These are phyloP conservation scores for Leptestheria dahalacensis DNA, from an alignment of 1,140 invertebrate genomes.

Conservation along the genomic window DNA sequence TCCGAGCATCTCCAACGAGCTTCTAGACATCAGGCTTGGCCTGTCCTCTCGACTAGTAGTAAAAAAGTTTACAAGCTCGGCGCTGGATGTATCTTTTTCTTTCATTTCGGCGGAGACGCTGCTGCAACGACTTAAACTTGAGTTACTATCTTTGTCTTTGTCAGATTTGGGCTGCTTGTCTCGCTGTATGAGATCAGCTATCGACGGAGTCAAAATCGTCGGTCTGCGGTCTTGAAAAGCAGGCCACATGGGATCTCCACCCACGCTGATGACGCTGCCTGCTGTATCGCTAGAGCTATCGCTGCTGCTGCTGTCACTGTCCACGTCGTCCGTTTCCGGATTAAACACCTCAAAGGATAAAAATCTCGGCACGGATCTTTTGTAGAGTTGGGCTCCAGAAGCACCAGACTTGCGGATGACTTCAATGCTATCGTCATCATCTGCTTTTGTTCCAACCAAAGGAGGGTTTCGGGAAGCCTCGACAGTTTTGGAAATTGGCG, in stretches of 20 bases:
- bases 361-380: conserved; percentile 41
- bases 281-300: conserved; percentile 57
- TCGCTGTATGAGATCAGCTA: not conserved
- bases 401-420: conserved; percentile 13
- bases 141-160: not conserved
- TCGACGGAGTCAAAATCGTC: conserved; percentile 8
- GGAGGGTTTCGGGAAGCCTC: not conserved
- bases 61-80: too few relatives aligned
- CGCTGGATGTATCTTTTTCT: too few relatives aligned
- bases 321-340: conserved; percentile 75
- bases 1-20: not conserved
- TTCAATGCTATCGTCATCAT: conserved; percentile 8
- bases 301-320: conserved; percentile 70
- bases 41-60: too few relatives aligned
- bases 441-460: too few relatives aligned
- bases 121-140: not conserved
- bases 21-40: not conserved
- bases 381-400: not conserved
- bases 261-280: conserved; percentile 61
- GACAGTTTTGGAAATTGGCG: too few relatives aligned
- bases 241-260: conserved; percentile 21
- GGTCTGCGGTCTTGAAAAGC: conserved; percentile 12
- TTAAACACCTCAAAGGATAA: conserved; percentile 72
- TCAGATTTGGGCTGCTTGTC: not conserved
- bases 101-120: too few relatives aligned